A percentile compares a stretch with the other conserved stretches of the same genome.
Conservation (phyloP, 2,888 invertebrate species). For the Plemyria rubiginata region DNA sequence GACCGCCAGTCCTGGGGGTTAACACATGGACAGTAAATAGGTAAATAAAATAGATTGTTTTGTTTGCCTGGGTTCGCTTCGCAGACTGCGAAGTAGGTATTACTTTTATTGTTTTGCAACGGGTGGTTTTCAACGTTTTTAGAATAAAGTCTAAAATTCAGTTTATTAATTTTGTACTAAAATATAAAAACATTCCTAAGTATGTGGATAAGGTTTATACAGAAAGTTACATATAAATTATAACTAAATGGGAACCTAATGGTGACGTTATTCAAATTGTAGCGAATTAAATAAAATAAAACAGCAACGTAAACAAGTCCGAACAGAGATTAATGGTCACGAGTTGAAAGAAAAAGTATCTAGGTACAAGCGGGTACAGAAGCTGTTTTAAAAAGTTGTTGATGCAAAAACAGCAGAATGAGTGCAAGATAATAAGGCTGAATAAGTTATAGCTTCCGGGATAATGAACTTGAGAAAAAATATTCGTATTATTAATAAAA, state of each 20-base stretch:
- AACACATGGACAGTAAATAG: conserved; percentile 21
- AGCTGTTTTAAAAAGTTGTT: too few relatives aligned
- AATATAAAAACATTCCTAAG: too few relatives aligned
- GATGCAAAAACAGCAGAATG: not conserved
- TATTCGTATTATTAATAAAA: conserved; percentile 24
- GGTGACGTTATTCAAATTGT: too few relatives aligned
- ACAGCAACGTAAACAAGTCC: too few relatives aligned
- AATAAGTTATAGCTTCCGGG: conserved; percentile 41
- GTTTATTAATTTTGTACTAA: not conserved
- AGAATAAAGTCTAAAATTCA: not conserved
- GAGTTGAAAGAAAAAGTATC: not conserved
- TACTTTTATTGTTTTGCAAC: not conserved
- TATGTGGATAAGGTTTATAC: too few relatives aligned
- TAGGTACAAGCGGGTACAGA: too few relatives aligned
- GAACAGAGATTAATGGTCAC: not conserved
- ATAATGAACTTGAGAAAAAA: conserved; percentile 41
- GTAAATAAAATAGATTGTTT: not conserved
- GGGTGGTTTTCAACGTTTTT: not conserved
- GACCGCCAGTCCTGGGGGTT: conserved; percentile 38
- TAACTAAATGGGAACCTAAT: too few relatives aligned
- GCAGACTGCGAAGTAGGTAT: not conserved
- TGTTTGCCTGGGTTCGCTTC: conserved; percentile 7
- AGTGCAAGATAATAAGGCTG: conserved; percentile 1
- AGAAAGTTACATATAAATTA: too few relatives aligned
- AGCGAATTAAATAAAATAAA: too few relatives aligned